Conservation (phyloP, 2,113 vertebrate species). For the Hippocampus guttulatus region DNA sequence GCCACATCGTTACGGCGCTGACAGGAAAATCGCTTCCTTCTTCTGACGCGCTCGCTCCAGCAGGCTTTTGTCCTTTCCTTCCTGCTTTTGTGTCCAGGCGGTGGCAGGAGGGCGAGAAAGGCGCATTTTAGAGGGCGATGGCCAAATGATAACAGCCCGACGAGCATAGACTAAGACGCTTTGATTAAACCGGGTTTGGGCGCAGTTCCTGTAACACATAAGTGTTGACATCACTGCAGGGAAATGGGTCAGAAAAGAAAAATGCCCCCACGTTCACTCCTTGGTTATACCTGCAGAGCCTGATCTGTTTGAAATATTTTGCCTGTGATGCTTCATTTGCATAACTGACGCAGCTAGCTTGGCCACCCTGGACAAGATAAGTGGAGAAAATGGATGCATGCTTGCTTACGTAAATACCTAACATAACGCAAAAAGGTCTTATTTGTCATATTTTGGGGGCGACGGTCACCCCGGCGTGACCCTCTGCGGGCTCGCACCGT, state of each 20-base stretch:
- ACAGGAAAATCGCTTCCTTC: conserved; percentile 54
- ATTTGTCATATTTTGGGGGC: background rate
- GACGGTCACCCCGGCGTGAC: conserved; percentile 28
- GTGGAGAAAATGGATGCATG: background rate
- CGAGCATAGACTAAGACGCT: conserved; percentile 49
- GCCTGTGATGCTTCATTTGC: too few relatives aligned
- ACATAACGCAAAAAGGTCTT: background rate
- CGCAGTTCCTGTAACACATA: conserved; percentile 44
- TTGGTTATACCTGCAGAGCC: background rate
- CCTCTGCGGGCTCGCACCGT: conserved; percentile 19
- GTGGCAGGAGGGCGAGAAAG: conserved; percentile 7
- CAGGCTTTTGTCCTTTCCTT: conserved; percentile 60
- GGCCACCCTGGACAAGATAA: background rate
- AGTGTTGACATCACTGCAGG: conserved; percentile 19
- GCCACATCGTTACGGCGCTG: conserved; percentile 26
- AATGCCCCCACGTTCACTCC: background rate
- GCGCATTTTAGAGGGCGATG: conserved; percentile 26
- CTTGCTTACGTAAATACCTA: too few relatives aligned
- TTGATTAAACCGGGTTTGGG: conserved; percentile 47
- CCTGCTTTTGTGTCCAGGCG: conserved; percentile 65
- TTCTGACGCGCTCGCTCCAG: conserved; percentile 38
- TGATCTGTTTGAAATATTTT: too few relatives aligned
- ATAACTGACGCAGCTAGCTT: too few relatives aligned
- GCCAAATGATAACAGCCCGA: conserved; percentile 45
- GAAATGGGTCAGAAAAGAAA: background rate